Evolutionary conservation across 2,797 vertebrate genomes (phyloP).

Genomic region (Scyliorhinus canicula): DNA sequence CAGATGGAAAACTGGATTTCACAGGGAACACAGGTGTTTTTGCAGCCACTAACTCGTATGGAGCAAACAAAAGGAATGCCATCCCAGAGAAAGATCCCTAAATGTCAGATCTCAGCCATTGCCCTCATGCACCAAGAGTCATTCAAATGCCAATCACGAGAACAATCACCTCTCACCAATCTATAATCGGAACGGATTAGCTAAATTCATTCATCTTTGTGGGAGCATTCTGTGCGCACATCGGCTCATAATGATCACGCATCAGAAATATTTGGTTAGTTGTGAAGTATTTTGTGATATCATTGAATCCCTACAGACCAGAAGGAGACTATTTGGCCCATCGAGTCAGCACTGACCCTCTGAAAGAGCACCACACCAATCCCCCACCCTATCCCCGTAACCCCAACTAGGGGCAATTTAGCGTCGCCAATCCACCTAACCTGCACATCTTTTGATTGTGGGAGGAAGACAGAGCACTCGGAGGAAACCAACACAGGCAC

Average conservation of each 20-base stretch:
- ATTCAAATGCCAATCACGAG: background rate
- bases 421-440: no score
- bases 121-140: background rate
- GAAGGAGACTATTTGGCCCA: no score
- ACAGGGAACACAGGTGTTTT: background rate
- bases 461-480: no score
- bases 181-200: background rate
- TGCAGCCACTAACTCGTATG: background rate
- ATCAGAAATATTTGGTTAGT: background rate
- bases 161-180: background rate
- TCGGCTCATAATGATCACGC: background rate
- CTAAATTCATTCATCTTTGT: background rate
- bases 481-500: no score
- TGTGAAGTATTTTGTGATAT: background rate
- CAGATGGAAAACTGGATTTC: background rate
- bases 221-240: background rate
- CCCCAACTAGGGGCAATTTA: no score
- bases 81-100: background rate
- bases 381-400: no score
- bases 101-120: background rate
- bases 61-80: background rate
- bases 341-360: no score
- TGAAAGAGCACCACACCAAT: no score
- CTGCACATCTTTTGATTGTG: no score
- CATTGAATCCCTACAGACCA: no score